Base-by-base conservation (phyloP, 2,113 vertebrate species). In the Aix galericulata region DNA sequence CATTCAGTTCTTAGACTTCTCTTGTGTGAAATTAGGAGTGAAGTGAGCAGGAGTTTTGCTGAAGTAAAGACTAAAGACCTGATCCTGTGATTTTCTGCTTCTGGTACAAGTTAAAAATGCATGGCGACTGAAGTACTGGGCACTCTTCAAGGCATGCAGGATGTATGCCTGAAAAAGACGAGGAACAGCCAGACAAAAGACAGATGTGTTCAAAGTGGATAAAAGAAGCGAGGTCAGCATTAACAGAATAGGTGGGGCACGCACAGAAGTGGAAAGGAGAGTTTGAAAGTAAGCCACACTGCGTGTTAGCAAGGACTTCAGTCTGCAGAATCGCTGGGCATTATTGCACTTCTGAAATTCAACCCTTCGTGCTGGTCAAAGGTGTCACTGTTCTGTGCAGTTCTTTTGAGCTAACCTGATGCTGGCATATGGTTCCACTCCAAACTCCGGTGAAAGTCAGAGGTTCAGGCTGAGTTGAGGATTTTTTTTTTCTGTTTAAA, bases 21-120 rank as follows among this genome's bases (percentile, higher is more conserved):
- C 86, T 96, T 79, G 62, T 95, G 93, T 96, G 94, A 96, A 97
- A 94, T 92, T 94, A 91, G 86, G 82, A 97, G 95, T 64, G 86
- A 95, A 95, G 46, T 81, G 85, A 95, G 82, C 91, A 94, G 82
- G 81, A 94, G 82, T 89, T 94, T 72, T 94, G 91, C 63, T 0
- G 59, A 88, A 94, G 59, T 87, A 79, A 85, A 88, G 75, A 96
- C 93, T 91, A 48, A 95, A 89, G 95, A 88, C 82, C 77, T 16
- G 0, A 94, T 95, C 67, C 67, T 95, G 86, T 82, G 86, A 93
- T 95, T 88, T 96, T 89, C 86, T 95, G 80, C 80, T 88, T 94
- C 88, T 76, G 89, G n/a, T 93, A 42, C 34, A 75, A 96, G 69
- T 76, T 89, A 34, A 93, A 93, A 94, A 91, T 73, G 68, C 32